Percentiles rank a stretch among this genome's conserved stretches.
These are phyloP conservation scores for Morone saxatilis DNA, from an alignment of 2,113 vertebrate species.

Conservation along the genomic window DNA sequence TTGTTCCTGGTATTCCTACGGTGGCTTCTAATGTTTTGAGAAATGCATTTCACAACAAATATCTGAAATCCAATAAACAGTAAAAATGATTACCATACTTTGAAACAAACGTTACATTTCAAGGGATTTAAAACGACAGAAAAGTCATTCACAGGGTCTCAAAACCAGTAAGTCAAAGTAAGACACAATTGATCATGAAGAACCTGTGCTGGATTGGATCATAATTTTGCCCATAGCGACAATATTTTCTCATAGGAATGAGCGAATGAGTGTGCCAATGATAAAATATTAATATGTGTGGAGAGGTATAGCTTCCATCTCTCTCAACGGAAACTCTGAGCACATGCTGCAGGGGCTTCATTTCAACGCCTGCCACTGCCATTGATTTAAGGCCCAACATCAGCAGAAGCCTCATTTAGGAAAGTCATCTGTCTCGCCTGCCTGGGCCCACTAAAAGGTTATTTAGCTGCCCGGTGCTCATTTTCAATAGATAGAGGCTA, in stretches of 20 bases:
- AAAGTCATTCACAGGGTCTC: background rate
- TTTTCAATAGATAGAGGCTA: conserved; percentile 55
- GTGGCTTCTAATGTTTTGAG: conserved; percentile 4
- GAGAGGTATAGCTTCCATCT: conserved; percentile 47
- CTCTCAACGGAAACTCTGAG: conserved; percentile 55
- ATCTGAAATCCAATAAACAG: background rate
- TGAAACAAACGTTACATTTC: too few species aligned
- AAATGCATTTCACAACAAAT: background rate
- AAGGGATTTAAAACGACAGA: too few species aligned
- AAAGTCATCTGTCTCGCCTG: conserved; percentile 73
- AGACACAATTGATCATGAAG: conserved; percentile 40
- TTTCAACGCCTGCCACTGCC: conserved; percentile 71
- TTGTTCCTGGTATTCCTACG: conserved; percentile 13
- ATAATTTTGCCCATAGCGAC: conserved; percentile 54
- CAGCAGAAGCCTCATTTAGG: conserved; percentile 75
- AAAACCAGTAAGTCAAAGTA: background rate
- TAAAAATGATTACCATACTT: too few species aligned
- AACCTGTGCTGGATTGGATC: conserved; percentile 42
- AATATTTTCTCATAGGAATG: conserved; percentile 64
- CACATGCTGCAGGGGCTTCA: conserved; percentile 71
- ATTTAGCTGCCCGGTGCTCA: conserved; percentile 65
- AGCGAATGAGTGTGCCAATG: conserved; percentile 25
- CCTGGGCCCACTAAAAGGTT: conserved; percentile 64
- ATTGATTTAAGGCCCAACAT: conserved; percentile 76
- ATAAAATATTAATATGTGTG: conserved; percentile 76